phyloP scores from a whole-genome alignment of 2,888 invertebrate genomes.

The Catocala sponsa region DNA sequence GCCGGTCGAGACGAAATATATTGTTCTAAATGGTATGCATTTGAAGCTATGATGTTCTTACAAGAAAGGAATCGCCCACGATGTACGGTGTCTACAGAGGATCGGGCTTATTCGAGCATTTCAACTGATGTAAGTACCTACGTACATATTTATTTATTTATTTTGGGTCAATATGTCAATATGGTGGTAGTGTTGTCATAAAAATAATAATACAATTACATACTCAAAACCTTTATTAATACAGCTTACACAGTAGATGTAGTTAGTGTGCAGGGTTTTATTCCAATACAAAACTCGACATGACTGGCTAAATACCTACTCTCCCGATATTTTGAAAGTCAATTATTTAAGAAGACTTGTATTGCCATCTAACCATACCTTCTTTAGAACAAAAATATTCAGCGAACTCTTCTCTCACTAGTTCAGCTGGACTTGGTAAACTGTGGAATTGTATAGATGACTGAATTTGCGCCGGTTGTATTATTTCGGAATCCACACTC shows the following conservation, averaged over 20 bases:
- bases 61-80: constrained; percentile 46
- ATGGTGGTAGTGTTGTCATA: constrained; percentile 22
- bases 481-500: constrained; percentile 40
- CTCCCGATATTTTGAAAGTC: constrained; percentile 21
- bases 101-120: constrained; percentile 37
- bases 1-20: constrained; percentile 38
- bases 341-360: constrained; percentile 37
- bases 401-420: constrained; percentile 44
- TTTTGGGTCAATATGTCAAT: constrained; percentile 10
- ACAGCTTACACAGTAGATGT: constrained; percentile 32
- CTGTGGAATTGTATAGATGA: constrained; percentile 38
- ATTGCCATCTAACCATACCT: constrained; percentile 43
- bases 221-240: constrained; percentile 33
- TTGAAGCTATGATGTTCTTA: constrained; percentile 42
- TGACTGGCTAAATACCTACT: constrained; percentile 15
- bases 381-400: constrained; percentile 45
- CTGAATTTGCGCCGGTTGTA: constrained; percentile 37
- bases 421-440: constrained; percentile 40
- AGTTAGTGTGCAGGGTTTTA: constrained; percentile 25
- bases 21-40: constrained; percentile 44
- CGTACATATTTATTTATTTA: constrained; percentile 22
- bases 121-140: constrained; percentile 29
- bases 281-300: constrained; percentile 24
- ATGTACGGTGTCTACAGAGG: constrained; percentile 43
- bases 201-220: constrained; percentile 29